A percentile compares a stretch with the other conserved stretches of the same genome.
Evolutionary conservation across 2,888 invertebrate species (phyloP).

Genomic region (Eumacrocentrus americanus): DNA sequence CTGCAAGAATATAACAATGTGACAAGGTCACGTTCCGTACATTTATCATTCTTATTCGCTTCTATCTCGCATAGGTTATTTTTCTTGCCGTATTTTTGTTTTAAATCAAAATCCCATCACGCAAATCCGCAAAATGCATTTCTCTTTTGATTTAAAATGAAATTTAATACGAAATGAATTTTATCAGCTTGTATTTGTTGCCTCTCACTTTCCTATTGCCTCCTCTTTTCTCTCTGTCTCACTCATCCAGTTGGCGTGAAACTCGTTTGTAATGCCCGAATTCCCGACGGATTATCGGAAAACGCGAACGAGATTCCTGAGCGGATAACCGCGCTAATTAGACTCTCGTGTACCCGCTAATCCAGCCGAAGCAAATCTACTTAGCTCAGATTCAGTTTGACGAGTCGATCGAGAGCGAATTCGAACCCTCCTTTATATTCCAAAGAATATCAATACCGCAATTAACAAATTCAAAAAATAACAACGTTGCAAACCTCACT

Average conservation of each 20-base stretch:
- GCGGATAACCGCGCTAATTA: constrained; percentile 21
- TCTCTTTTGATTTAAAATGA: no score
- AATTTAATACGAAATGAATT: no score
- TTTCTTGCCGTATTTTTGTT: no score
- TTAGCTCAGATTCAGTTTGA: constrained; percentile 14
- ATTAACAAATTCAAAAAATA: no score
- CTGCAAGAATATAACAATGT: no score
- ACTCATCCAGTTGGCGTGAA: neutral
- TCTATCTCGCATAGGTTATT: no score
- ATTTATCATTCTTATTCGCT: no score
- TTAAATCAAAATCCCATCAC: no score
- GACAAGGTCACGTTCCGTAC: no score
- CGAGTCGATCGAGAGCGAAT: constrained; percentile 10
- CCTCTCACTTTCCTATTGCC: neutral
- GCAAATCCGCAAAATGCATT: no score
- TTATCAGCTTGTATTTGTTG: no score
- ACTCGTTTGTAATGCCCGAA: constrained; percentile 7
- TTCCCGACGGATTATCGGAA: constrained; percentile 15
- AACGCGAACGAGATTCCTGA: constrained; percentile 25
- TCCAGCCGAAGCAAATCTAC: constrained; percentile 19
- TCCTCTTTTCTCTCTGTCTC: neutral
- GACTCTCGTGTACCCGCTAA: constrained; percentile 19
- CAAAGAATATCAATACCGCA: neutral
- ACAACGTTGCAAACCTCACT: no score
- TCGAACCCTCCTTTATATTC: neutral